Evolutionary conservation across 2,888 invertebrate genomes (phyloP), one percentile per base, ranked within the genome.

Genomic region (Poecilobothrus nobilitatus): DNA sequence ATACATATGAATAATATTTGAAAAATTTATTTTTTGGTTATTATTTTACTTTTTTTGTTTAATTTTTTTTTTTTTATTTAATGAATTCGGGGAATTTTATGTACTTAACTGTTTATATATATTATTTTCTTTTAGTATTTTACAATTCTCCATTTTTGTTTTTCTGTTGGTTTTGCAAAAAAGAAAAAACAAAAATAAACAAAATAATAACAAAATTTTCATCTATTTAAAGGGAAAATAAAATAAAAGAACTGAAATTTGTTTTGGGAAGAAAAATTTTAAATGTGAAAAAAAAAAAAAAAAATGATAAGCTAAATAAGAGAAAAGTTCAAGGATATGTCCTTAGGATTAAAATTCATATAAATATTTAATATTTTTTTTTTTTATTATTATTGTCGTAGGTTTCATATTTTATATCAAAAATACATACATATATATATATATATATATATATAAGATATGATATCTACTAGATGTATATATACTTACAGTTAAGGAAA

Each of bases 331-430:
- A 53, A 53, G 53, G 53, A 53, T 53, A 53, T 15, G 53, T 53
- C 53, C 53, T 53, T 53, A 53, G 18, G 53, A 53, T 53, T 53
- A 53, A 53, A 53, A 53, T 53, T 53, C 53, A 53, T 53, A n/a
- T 53, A 53, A 53, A 53, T 53, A 53, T 53, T 53, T 41, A 41
- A 41, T 15, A 15, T 41, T 41, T 12, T 15, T 41, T 41, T 15
- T 12, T 41, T 3, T 41, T 41, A 5, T 41, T 41, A 2, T 41
- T 41, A 9, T 41, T 41, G 15, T 41, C 41, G 9, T 53, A 53
- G 53, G 15, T 2, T 15, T 18, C 53, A 27, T 27, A 27, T 27
- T 27, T 27, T 27, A 5, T 27, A 27, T 27, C 27, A 15, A 53
- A 15, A 6, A 18, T 53, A 53, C 53, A 53, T 53, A 53, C 18